A percentile compares a stretch with the other conserved stretches of the same genome.
Evolutionary conservation across 2,797 vertebrate species (phyloP).

Genomic region (Scarus forsteni): DNA sequence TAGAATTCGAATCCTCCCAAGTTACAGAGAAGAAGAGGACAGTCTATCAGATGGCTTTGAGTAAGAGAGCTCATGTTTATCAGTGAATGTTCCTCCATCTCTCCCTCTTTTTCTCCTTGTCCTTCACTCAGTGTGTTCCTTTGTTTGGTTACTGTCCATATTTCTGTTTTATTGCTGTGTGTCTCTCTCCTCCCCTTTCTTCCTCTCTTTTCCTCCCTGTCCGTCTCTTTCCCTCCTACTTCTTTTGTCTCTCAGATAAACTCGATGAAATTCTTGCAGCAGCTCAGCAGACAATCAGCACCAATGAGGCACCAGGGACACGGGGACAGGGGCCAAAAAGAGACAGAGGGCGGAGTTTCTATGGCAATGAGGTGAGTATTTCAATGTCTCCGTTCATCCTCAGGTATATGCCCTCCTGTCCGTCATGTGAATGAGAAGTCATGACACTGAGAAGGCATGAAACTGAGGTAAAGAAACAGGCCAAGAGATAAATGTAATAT

Average conservation of each 20-base stretch:
- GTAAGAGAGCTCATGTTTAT: slow-evolving; percentile 82
- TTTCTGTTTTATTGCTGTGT: slow-evolving; percentile 71
- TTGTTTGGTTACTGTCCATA: slow-evolving; percentile 54
- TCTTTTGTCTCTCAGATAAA: slow-evolving; percentile 86
- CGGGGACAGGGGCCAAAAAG: slow-evolving; percentile 86
- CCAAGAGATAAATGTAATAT: too few relatives aligned
- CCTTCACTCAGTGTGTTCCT: slow-evolving; percentile 48
- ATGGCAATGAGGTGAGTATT: slow-evolving; percentile 82
- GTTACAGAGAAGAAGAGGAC: slow-evolving; percentile 95
- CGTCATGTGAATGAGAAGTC: not conserved
- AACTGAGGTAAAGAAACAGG: not conserved
- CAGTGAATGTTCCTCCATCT: slow-evolving; percentile 29
- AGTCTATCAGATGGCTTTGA: slow-evolving; percentile 96
- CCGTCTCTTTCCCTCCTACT: slow-evolving; percentile 42
- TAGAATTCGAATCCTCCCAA: slow-evolving; percentile 91
- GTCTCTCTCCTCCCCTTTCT: slow-evolving; percentile 45
- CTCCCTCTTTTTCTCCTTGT: slow-evolving; percentile 30
- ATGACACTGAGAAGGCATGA: not conserved
- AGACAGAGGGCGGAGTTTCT: slow-evolving; percentile 79
- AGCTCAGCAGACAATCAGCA: slow-evolving; percentile 95
- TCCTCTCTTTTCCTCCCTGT: slow-evolving; percentile 32
- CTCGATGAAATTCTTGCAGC: slow-evolving; percentile 95
- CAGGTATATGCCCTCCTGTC: not conserved
- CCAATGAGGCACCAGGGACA: slow-evolving; percentile 87
- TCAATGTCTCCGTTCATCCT: not conserved